Evolutionary conservation across 2,888 invertebrate species (phyloP).

Genomic region (Phalera bucephala): DNA sequence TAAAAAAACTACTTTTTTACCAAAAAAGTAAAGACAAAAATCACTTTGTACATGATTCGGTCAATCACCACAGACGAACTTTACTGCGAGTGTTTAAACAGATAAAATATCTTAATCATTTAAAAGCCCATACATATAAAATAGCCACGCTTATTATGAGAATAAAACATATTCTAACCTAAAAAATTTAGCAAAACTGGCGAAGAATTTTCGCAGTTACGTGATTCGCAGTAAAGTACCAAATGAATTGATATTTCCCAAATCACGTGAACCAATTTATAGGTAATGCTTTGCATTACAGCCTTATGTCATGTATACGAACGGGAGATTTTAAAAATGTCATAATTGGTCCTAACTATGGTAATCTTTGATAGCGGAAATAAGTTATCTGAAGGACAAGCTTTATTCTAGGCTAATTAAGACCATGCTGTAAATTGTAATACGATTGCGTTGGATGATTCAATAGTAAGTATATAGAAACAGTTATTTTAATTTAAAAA

Average conservation of each 20-base stretch:
- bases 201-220: background rate
- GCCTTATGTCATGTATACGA: constrained; percentile 90
- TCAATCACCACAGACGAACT: constrained; percentile 39
- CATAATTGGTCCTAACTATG: constrained; percentile 66
- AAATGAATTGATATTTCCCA: constrained; percentile 21
- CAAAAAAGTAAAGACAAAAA: constrained; percentile 20
- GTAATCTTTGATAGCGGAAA: constrained; percentile 54
- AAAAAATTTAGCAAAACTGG: background rate
- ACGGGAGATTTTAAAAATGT: constrained; percentile 63
- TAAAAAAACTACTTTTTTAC: constrained; percentile 18
- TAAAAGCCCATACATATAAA: background rate
- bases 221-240: constrained; percentile 36
- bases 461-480: no score
- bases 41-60: constrained; percentile 13
- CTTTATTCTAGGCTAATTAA: constrained; percentile 74
- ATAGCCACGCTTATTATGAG: background rate
- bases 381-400: constrained; percentile 67
- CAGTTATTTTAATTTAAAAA: no score
- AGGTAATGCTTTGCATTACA: constrained; percentile 77
- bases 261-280: constrained; percentile 53
- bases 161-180: no score
- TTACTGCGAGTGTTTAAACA: constrained; percentile 33
- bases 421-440: constrained; percentile 43
- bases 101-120: no score
- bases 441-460: constrained; percentile 19